Conservation (phyloP, 2,888 invertebrate species). For the Erpobdella octoculata region DNA sequence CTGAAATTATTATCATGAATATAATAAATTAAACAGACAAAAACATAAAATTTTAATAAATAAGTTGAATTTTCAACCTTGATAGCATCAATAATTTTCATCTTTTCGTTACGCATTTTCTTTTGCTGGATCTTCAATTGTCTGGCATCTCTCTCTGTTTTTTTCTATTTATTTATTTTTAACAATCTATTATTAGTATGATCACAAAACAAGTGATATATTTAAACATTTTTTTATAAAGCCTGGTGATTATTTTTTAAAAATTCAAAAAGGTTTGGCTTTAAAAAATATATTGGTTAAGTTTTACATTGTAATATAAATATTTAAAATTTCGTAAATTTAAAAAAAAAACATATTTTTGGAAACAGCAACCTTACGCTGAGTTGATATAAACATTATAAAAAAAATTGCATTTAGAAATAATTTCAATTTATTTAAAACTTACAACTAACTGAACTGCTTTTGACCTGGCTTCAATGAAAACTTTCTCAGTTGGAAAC, state of each 20-base stretch:
- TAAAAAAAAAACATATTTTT: too few relatives aligned
- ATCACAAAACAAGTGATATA: too few relatives aligned
- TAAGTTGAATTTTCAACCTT: conserved; percentile 37
- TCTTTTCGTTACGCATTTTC: conserved; percentile 41
- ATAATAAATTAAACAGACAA: not conserved
- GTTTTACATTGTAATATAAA: too few relatives aligned
- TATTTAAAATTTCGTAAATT: too few relatives aligned
- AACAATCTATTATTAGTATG: too few relatives aligned
- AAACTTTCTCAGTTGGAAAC: conserved; percentile 21
- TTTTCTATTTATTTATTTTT: conserved; percentile 36
- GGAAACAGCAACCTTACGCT: too few relatives aligned
- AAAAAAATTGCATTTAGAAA: too few relatives aligned
- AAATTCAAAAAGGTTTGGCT: too few relatives aligned
- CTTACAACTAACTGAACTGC: conserved; percentile 23
- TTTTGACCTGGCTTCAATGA: conserved; percentile 24
- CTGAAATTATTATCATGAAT: not conserved
- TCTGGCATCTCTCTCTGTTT: conserved; percentile 43
- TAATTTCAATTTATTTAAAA: too few relatives aligned
- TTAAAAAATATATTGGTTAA: too few relatives aligned
- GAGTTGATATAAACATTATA: not conserved
- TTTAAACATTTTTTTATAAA: too few relatives aligned
- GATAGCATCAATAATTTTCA: conserved; percentile 41
- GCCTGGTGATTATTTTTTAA: too few relatives aligned
- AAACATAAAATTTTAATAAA: not conserved
- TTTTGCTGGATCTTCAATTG: conserved; percentile 42